Percentiles rank a stretch among this genome's conserved stretches.
phyloP scores from a whole-genome alignment of 1,140 invertebrate genomes.

The Bombus vancouverensis region DNA sequence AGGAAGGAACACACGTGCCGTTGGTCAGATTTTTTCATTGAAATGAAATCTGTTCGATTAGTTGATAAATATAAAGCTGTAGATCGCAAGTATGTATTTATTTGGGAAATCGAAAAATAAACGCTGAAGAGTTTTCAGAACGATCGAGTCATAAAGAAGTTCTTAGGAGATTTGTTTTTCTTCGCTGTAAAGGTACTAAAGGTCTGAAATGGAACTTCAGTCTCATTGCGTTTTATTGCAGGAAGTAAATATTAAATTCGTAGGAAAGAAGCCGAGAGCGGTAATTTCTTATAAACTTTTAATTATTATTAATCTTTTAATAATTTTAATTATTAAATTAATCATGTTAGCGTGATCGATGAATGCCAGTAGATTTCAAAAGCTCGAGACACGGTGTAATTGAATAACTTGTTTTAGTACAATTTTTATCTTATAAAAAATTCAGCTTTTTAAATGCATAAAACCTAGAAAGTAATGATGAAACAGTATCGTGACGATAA shows the following conservation, averaged over 20 bases:
- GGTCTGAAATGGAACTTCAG: not conserved
- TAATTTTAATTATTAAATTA: not conserved
- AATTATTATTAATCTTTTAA: too few relatives aligned
- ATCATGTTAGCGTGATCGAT: not conserved
- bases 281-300: not conserved
- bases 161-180: not conserved
- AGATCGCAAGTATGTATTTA: not conserved
- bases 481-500: not conserved
- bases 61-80: not conserved
- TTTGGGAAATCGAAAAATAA: not conserved
- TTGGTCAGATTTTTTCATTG: not conserved
- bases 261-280: accelerated
- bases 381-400: not conserved
- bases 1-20: not conserved
- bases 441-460: not conserved
- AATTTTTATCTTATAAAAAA: not conserved
- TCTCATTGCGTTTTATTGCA: not conserved
- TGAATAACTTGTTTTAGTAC: not conserved
- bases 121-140: not conserved
- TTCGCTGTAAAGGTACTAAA: not conserved
- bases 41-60: not conserved
- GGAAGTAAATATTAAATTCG: not conserved
- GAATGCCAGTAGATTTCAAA: not conserved
- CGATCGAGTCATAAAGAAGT: not conserved
- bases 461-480: not conserved